Percentiles rank a stretch among this genome's conserved stretches.
phyloP scores from a whole-genome alignment of 2,113 vertebrate genomes.

The Nematolebias whitei region DNA sequence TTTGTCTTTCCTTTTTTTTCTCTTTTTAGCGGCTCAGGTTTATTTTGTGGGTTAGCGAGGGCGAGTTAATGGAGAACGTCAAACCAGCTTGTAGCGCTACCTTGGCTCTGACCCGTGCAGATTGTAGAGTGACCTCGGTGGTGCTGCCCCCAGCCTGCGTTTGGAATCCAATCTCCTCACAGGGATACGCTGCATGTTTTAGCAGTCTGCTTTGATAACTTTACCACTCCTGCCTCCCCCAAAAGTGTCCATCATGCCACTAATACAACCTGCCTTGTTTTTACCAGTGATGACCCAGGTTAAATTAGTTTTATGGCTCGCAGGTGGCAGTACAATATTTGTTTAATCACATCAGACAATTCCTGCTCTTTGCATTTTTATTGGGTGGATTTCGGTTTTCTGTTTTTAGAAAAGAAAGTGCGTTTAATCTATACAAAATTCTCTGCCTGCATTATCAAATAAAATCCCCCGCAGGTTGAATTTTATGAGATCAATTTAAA shows the following conservation, averaged over 20 bases:
- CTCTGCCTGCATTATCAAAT: constrained; percentile 13
- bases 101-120: constrained; percentile 73
- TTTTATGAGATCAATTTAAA: constrained; percentile 30
- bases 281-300: constrained; percentile 53
- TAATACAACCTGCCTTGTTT: constrained; percentile 64
- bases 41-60: constrained; percentile 51
- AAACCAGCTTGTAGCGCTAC: constrained; percentile 65
- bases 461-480: not conserved
- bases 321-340: constrained; percentile 38
- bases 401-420: constrained; percentile 10
- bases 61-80: constrained; percentile 76
- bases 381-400: constrained; percentile 9
- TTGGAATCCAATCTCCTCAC: constrained; percentile 77
- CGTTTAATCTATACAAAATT: constrained; percentile 9
- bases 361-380: constrained; percentile 16
- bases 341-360: constrained; percentile 55
- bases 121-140: constrained; percentile 73
- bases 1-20: constrained; percentile 1
- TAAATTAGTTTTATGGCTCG: constrained; percentile 20
- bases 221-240: constrained; percentile 22
- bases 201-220: constrained; percentile 67
- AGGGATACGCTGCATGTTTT: constrained; percentile 71
- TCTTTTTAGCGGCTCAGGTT: constrained; percentile 49
- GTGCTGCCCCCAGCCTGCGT: constrained; percentile 55
- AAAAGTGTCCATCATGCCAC: constrained; percentile 63